phyloP scores from a whole-genome alignment of 2,888 invertebrate genomes.

The Aleiodes leptofemur region DNA sequence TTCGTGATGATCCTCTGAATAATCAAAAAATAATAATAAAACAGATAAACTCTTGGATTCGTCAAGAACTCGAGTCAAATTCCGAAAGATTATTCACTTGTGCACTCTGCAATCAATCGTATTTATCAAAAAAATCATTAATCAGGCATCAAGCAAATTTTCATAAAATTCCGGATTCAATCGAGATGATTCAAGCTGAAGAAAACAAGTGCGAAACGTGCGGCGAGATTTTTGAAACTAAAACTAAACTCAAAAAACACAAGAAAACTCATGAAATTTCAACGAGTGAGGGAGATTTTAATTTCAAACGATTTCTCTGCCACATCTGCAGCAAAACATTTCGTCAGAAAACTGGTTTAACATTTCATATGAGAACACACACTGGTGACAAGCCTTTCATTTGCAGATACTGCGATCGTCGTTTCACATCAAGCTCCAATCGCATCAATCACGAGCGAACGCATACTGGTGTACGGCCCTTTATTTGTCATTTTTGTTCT shows the following conservation, averaged over 20 bases:
- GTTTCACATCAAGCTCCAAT: constrained; percentile 70
- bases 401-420: constrained; percentile 69
- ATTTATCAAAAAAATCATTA: constrained; percentile 66
- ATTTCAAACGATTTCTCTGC: constrained; percentile 68
- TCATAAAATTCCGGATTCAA: constrained; percentile 51
- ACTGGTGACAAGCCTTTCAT: constrained; percentile 71
- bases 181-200: constrained; percentile 16
- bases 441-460: constrained; percentile 71
- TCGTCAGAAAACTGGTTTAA: constrained; percentile 69
- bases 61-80: constrained; percentile 66
- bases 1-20: constrained; percentile 52
- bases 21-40: constrained; percentile 55
- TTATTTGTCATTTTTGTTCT: constrained; percentile 70
- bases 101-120: constrained; percentile 65
- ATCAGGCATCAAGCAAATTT: constrained; percentile 61
- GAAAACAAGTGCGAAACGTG: constrained; percentile 63
- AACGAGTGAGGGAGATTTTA: constrained; percentile 63
- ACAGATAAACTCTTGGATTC: constrained; percentile 67
- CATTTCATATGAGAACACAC: constrained; percentile 71
- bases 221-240: constrained; percentile 64
- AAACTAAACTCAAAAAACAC: constrained; percentile 65
- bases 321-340: constrained; percentile 71
- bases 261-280: constrained; percentile 61
- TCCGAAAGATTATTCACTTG: constrained; percentile 66
- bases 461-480: constrained; percentile 70